Base-by-base conservation (phyloP, 2,888 invertebrate species). In the Pinctada fucata region DNA sequence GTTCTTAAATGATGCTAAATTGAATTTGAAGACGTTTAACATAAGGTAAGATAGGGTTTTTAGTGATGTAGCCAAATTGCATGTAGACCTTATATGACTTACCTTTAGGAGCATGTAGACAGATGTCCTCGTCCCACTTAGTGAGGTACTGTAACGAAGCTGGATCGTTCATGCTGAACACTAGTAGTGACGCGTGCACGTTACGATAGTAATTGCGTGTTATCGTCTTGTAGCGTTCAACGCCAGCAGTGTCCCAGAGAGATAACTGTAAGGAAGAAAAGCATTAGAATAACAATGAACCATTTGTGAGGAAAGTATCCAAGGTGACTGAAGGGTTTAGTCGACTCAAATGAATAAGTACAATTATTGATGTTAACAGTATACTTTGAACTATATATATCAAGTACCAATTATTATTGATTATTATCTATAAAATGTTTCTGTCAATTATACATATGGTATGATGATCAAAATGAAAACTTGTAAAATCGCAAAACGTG, bases 141-240 rank as follows among this genome's bases (percentile, higher is more conserved):
- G 81, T 52, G 63, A 88, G 84, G 73, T 80, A 79, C 47, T 81
- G 83, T 10, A 89, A 82, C 8, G 88, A 83, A n/a, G 83, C 58
- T 2, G 86, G 84, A 65, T 87, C 82, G 64, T 87, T 81, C 10
- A 88, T 72, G 75, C 86, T 85, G 79, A 84, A 89, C 51, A 87
- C 82, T 4, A 89, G 78, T 5, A 89, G 72, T 4, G 81, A 78
- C 0, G 84, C 88, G 68, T 88, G 86, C 2, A 86, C 81, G 78
- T 85, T 87, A 10, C 88, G 82, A 82, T 86, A 89, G 77, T 88
- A 88, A 77, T 87, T 89, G n/a, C 85, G 69, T 49, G 88, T 89
- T 72, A 89, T 67, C 4, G 88, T 86, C 67, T 85, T 81, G 72
- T 83, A 87, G 72, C 86, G 79, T 78, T 89, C 88, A 13, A 83